Percentiles rank a stretch among this genome's conserved stretches.
phyloP scores from a whole-genome alignment of 1,140 invertebrate genomes.

The Hormaphis cornu region DNA sequence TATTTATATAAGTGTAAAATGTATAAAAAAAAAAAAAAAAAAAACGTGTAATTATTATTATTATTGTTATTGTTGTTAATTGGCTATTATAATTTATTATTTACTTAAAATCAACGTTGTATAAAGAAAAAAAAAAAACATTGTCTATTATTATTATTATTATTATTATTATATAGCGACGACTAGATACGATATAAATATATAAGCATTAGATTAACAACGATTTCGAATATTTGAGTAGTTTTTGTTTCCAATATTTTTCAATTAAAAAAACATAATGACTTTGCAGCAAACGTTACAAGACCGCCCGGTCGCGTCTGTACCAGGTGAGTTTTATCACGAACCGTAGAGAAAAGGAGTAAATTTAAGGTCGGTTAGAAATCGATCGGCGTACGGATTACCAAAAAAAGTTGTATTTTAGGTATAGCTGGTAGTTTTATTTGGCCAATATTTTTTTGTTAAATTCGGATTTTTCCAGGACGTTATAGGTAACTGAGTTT shows the following conservation, averaged over 20 bases:
- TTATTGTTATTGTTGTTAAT: conserved; percentile 28
- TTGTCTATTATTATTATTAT: too few relatives aligned
- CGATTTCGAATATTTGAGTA: conserved; percentile 4
- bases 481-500: too few relatives aligned
- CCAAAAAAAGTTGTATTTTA: too few relatives aligned
- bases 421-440: too few relatives aligned
- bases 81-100: conserved; percentile 22
- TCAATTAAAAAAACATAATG: conserved; percentile 1
- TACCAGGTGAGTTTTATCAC: not conserved
- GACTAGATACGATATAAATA: not conserved
- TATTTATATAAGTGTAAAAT: conserved; percentile 19
- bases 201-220: conserved; percentile 11
- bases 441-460: too few relatives aligned
- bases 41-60: conserved; percentile 29
- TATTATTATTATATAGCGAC: conserved; percentile 6
- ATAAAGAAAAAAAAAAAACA: not conserved
- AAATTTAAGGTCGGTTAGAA: too few relatives aligned
- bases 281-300: not conserved
- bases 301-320: not conserved
- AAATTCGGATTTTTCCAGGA: too few relatives aligned
- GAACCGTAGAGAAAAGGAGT: too few relatives aligned
- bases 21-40: not conserved
- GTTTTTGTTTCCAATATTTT: not conserved
- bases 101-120: not conserved
- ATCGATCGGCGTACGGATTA: too few relatives aligned